phyloP scores from a whole-genome alignment of 2,113 vertebrate species.

The Myotis lucifugus region DNA sequence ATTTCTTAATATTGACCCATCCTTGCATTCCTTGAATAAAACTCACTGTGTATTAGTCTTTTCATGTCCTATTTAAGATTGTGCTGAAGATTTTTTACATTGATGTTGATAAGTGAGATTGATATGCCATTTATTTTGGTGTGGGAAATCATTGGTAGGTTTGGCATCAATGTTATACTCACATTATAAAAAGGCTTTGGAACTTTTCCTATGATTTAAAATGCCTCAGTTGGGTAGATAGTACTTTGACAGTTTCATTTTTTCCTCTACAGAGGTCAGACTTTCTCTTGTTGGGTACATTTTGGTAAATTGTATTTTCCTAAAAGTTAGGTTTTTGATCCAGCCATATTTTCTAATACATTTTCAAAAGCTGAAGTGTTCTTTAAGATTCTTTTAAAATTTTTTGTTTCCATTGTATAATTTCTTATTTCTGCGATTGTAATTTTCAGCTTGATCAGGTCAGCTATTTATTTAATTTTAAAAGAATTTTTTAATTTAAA shows the following conservation, averaged over 20 bases:
- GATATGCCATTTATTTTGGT: background rate
- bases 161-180: background rate
- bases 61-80: background rate
- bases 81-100: background rate
- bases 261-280: background rate
- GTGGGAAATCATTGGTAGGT: background rate
- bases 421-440: background rate
- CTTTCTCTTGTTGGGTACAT: background rate
- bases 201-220: background rate
- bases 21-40: conserved; percentile 2
- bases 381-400: background rate
- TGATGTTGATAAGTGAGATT: background rate
- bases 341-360: conserved; percentile 13
- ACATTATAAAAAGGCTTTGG: background rate
- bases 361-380: background rate
- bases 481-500: background rate
- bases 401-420: background rate
- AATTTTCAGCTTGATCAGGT: background rate
- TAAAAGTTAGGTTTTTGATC: background rate
- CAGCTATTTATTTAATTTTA: background rate
- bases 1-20: conserved; percentile 16
- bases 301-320: conserved; percentile 10
- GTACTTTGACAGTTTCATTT: background rate
- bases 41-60: background rate
- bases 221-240: too few relatives aligned